Percentiles rank a stretch among this genome's conserved stretches.
Evolutionary conservation across 1,140 invertebrate species (phyloP).

Genomic region (Pomacea maculata): DNA sequence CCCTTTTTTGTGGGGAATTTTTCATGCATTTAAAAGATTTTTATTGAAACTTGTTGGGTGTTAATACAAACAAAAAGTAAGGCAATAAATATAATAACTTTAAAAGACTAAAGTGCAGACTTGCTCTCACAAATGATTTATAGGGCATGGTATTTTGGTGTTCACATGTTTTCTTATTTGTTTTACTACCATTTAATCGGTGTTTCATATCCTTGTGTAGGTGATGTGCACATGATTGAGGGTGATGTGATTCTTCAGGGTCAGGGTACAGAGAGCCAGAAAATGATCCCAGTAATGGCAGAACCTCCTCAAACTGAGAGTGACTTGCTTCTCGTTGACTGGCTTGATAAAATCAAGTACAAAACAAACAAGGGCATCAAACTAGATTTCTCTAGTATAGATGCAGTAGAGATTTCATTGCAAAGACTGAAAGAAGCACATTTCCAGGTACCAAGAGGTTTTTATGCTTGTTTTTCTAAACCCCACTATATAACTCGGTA

Average conservation of each 20-base stretch:
- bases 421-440: constrained; percentile 68
- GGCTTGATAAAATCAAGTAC: constrained; percentile 72
- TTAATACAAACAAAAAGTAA: no score
- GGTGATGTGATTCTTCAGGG: constrained; percentile 83
- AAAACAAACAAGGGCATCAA: constrained; percentile 79
- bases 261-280: constrained; percentile 65
- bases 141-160: background rate
- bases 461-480: no score
- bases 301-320: constrained; percentile 80
- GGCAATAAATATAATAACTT: no score
- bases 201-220: constrained; percentile 60
- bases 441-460: constrained; percentile 56
- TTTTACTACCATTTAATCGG: background rate
- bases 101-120: no score
- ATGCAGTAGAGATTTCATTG: constrained; percentile 77
- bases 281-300: constrained; percentile 81
- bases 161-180: background rate
- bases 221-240: constrained; percentile 82
- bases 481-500: no score
- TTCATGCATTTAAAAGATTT: no score
- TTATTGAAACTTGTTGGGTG: no score
- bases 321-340: constrained; percentile 80
- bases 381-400: constrained; percentile 86
- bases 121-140: background rate
- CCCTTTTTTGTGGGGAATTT: no score